Evolutionary conservation across 2,797 vertebrate genomes (phyloP).

Genomic region (Rhodeus uyekii): DNA sequence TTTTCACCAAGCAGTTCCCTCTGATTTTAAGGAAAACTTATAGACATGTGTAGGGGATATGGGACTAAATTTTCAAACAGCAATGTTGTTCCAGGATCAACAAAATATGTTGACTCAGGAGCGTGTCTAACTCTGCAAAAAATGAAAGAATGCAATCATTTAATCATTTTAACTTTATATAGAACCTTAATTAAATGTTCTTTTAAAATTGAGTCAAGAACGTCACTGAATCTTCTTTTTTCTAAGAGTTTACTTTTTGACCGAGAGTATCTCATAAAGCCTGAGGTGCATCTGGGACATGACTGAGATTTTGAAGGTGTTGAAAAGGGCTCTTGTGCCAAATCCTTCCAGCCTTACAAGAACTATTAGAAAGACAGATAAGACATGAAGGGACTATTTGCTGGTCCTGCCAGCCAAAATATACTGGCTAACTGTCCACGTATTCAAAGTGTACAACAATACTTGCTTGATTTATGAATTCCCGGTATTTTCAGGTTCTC

Average conservation of each 20-base stretch:
- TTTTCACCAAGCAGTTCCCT: too few relatives aligned
- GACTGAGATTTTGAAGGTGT: slow-evolving; percentile 65
- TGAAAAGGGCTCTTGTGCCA: slow-evolving; percentile 71
- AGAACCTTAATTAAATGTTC: neutral
- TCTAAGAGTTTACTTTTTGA: neutral
- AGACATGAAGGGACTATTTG: slow-evolving; percentile 34
- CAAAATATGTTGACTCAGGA: too few relatives aligned
- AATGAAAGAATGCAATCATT: neutral
- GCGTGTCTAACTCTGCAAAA: too few relatives aligned
- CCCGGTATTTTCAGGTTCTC: neutral
- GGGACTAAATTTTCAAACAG: too few relatives aligned
- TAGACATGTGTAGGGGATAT: too few relatives aligned
- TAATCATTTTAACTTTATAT: neutral
- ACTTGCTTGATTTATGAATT: slow-evolving; percentile 20
- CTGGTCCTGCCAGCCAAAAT: slow-evolving; percentile 38
- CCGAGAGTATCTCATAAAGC: slow-evolving; percentile 4
- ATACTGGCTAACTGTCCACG: slow-evolving; percentile 13
- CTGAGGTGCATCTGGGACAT: slow-evolving; percentile 17
- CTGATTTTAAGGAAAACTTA: too few relatives aligned
- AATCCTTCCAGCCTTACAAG: slow-evolving; percentile 42
- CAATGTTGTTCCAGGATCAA: too few relatives aligned
- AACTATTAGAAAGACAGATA: slow-evolving; percentile 39
- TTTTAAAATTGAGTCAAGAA: too few relatives aligned
- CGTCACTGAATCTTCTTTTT: neutral
- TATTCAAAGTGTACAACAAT: slow-evolving; percentile 25